A percentile compares a stretch with the other conserved stretches of the same genome.
phyloP scores from a whole-genome alignment of 2,888 invertebrate species.

The Eubasilissa splendida region DNA sequence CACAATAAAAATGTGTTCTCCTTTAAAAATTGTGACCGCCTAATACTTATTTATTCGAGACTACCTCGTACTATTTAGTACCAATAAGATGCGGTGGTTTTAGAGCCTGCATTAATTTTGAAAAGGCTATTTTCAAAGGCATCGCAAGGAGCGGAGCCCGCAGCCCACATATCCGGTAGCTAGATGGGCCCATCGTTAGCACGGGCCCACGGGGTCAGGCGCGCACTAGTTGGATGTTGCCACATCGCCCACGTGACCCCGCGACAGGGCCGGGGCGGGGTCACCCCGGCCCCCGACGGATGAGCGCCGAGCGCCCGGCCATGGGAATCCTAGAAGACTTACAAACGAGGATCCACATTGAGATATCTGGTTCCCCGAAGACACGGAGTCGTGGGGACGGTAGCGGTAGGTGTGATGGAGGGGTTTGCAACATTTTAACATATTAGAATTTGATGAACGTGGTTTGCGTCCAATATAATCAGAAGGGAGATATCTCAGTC shows the following conservation, averaged over 20 bases:
- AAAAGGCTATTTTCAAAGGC: too few relatives aligned
- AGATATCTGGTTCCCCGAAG: conserved; percentile 34
- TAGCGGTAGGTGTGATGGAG: background rate
- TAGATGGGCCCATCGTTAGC: conserved; percentile 11
- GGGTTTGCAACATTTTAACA: background rate
- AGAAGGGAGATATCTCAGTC: too few relatives aligned
- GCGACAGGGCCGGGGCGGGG: background rate
- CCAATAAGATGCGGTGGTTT: too few relatives aligned
- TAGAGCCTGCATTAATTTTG: too few relatives aligned
- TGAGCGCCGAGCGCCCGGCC: background rate
- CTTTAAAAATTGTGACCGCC: background rate
- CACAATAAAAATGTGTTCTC: too few relatives aligned
- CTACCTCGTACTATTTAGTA: too few relatives aligned
- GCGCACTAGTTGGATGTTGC: conserved; percentile 28
- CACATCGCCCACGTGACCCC: conserved; percentile 41
- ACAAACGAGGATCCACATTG: conserved; percentile 40
- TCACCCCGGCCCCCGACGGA: background rate
- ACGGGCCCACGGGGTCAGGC: conserved; percentile 20
- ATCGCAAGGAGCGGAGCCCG: too few relatives aligned
- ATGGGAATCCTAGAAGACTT: conserved; percentile 18
- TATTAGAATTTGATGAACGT: too few relatives aligned
- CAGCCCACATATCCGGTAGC: conserved; percentile 1
- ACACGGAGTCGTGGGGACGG: conserved; percentile 28
- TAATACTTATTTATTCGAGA: too few relatives aligned
- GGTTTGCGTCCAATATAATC: too few relatives aligned